These are phyloP conservation scores for Ennomos erosarius DNA, from an alignment of 2,888 invertebrate genomes.

Conservation along the genomic window DNA sequence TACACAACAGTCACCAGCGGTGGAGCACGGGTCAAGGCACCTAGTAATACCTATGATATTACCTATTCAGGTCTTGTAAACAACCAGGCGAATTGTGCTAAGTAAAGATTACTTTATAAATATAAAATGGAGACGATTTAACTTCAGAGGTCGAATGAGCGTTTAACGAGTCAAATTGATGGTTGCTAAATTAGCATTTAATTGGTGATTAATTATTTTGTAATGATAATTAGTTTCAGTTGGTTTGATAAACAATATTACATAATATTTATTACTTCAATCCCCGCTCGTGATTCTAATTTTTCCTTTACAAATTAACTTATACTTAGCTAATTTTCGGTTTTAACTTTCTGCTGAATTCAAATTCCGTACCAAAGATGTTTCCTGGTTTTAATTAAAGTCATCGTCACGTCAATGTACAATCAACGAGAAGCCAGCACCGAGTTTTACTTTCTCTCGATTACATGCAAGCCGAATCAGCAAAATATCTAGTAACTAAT, in stretches of 20 bases:
- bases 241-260: too few relatives aligned
- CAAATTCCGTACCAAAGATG: too few relatives aligned
- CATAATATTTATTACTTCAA: too few relatives aligned
- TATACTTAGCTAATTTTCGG: too few relatives aligned
- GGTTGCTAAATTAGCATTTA: not conserved
- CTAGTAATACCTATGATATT: slow-evolving; percentile 19
- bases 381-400: slow-evolving; percentile 14
- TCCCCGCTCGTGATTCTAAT: too few relatives aligned
- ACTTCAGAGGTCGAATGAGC: not conserved
- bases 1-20: slow-evolving; percentile 10
- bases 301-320: too few relatives aligned
- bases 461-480: slow-evolving; percentile 27
- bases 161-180: slow-evolving; percentile 2
- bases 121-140: slow-evolving; percentile 15
- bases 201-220: slow-evolving; percentile 1
- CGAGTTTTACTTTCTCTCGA: slow-evolving; percentile 34
- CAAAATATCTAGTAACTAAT: slow-evolving; percentile 11
- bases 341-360: too few relatives aligned
- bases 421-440: not conserved
- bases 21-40: slow-evolving; percentile 30
- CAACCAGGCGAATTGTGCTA: slow-evolving; percentile 25
- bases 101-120: slow-evolving; percentile 22
- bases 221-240: too few relatives aligned
- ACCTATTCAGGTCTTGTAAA: slow-evolving; percentile 31
- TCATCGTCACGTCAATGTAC: slow-evolving; percentile 1